Evolutionary conservation across 2,113 vertebrate species (phyloP).

Genomic region (Antidorcas marsupialis): DNA sequence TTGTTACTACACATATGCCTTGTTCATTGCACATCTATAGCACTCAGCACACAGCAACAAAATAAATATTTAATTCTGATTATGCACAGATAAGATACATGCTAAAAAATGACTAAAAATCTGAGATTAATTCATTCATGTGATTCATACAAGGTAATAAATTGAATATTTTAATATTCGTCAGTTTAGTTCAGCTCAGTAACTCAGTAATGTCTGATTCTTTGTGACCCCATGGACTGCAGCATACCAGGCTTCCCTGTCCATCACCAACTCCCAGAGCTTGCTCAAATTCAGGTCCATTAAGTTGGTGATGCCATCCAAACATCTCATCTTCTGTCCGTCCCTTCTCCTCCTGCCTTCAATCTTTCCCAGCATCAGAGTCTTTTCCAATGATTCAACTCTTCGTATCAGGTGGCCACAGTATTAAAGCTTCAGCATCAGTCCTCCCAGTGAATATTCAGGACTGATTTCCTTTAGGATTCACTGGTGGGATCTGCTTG

Average conservation of each 20-base stretch:
- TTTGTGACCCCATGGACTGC: background rate
- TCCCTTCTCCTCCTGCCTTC: background rate
- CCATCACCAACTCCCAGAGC: background rate
- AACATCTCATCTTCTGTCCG: accelerated
- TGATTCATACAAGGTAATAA: background rate
- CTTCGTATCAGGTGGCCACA: background rate
- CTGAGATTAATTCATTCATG: background rate
- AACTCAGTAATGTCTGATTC: background rate
- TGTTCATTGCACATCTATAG: background rate
- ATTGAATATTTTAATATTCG: background rate
- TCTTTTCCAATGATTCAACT: background rate
- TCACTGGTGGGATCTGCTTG: background rate
- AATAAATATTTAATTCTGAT: background rate
- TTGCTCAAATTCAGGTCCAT: background rate
- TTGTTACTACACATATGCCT: too few relatives aligned
- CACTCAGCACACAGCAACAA: background rate
- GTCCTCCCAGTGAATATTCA: background rate
- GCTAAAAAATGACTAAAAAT: background rate
- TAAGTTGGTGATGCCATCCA: background rate
- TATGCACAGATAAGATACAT: background rate
- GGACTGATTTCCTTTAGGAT: background rate
- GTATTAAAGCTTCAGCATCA: background rate
- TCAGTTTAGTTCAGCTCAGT: background rate
- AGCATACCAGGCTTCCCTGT: background rate
- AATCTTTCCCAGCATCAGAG: background rate